These are phyloP conservation scores for Megaleporinus macrocephalus DNA, from an alignment of 2,113 vertebrate genomes.

Conservation along the genomic window DNA sequence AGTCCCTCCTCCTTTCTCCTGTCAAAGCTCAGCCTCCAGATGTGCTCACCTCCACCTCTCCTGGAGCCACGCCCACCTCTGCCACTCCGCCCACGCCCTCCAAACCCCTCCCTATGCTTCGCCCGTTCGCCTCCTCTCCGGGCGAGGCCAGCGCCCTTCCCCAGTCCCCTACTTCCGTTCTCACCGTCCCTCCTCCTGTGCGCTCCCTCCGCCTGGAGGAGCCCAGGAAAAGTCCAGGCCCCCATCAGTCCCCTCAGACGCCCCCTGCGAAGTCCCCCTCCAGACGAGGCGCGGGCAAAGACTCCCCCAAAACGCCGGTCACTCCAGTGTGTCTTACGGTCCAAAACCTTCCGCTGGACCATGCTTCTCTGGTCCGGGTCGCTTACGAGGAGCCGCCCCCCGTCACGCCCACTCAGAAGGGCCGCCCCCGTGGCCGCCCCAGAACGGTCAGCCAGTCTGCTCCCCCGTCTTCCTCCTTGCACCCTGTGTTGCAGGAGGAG, in stretches of 20 bases:
- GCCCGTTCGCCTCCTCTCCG: slow-evolving; percentile 80
- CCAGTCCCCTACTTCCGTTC: slow-evolving; percentile 45
- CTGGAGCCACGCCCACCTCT: slow-evolving; percentile 25
- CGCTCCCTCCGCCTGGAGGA: slow-evolving; percentile 67
- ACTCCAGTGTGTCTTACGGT: slow-evolving; percentile 82
- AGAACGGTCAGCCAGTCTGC: slow-evolving; percentile 67
- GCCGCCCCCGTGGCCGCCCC: slow-evolving; percentile 66
- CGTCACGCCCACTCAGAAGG: slow-evolving; percentile 64
- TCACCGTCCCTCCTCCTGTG: slow-evolving; percentile 72
- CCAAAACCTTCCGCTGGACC: slow-evolving; percentile 88
- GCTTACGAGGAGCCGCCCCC: slow-evolving; percentile 71
- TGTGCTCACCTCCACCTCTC: slow-evolving; percentile 56
- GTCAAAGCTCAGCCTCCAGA: slow-evolving; percentile 61
- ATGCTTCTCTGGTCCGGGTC: slow-evolving; percentile 86
- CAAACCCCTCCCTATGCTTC: slow-evolving; percentile 71
- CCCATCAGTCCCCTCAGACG: slow-evolving; percentile 56
- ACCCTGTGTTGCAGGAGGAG: slow-evolving; percentile 65
- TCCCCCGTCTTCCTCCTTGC: slow-evolving; percentile 47
- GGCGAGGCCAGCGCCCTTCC: slow-evolving; percentile 70
- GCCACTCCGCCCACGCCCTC: slow-evolving; percentile 40
- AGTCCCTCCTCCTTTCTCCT: slow-evolving; percentile 52
- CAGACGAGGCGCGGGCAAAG: slow-evolving; percentile 68
- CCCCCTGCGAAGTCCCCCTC: slow-evolving; percentile 63
- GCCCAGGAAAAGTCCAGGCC: slow-evolving; percentile 61
- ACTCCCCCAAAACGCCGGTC: slow-evolving; percentile 63